Base-by-base conservation (phyloP, 2,888 invertebrate genomes). In the Schizaphis graminum region DNA sequence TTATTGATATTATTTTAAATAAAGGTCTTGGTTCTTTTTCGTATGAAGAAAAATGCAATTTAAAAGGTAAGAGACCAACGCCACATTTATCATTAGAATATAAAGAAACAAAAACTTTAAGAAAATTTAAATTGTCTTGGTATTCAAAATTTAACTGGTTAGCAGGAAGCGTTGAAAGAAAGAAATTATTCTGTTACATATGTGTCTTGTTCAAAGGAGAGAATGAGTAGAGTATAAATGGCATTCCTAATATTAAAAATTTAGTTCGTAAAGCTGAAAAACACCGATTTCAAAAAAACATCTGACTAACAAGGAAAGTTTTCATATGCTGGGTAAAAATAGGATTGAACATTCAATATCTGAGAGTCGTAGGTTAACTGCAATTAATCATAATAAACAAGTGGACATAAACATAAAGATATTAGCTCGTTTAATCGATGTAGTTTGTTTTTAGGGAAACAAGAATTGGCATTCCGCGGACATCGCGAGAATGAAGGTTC, bases 351-450 rank as follows among this genome's bases (percentile, higher is more conserved):
- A 49, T 87, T n/a, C 49, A 49, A 87, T 87, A 87, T 87, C 87
- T 49, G 87, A 87, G 16, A 87, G 87, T 87, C 87, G 49, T 87
- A 16, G 87, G 7, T 44, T 44, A 89, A 90, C 77, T 47, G 89
- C 41, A 53, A 91, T 67, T 53, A 67, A 67, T 35, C 91, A 91
- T 84, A 91, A 91, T 91, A 84, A 91, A 77, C 28, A 77, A 84
- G 91, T 49, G 4, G 84, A 77, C 53, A 61, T 77, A 84, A 91
- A 84, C 28, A 84, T 49, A 91, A 47, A n/a, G 53, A 91, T 91
- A 53, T 91, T 61, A 84, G 35, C 67, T 77, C 44, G 91, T 77
- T 91, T 91, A 53, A 91, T 91, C n/a, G 84, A 91, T 91, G 44
- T 77, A 61, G 91, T 44, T 44, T 44, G 41, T 44, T 44, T 44